Base-by-base conservation (phyloP, 2,888 invertebrate genomes). In the Platycheirus albimanus region DNA sequence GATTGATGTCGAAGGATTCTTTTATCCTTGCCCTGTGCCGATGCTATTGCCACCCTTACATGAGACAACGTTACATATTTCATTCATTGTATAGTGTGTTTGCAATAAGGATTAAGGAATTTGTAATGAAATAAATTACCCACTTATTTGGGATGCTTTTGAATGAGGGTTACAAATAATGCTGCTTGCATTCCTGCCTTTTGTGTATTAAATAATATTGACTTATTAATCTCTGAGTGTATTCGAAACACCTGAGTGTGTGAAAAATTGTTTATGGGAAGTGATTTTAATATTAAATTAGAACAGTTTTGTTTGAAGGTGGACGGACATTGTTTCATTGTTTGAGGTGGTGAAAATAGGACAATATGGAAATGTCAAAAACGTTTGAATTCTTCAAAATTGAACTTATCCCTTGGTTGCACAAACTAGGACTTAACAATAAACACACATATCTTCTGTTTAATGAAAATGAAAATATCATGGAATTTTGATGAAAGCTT, bases 71-170 rank as follows among this genome's bases (percentile, higher is more conserved):
- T n/a, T n/a, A n/a, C n/a, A n/a, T 43, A 24, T 58, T 43, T 61
- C 8, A 61, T 76, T 63, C 67, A 49, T 30, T 71, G n/a, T n/a
- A 47, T 51, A 66, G 63, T 70, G 63, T 79, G 85, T 77, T 85
- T 85, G 84, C 81, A 51, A 61, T 85, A 70, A 74, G 76, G 85
- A 85, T 85, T 85, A 85, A 63, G 79, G 71, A 85, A 85, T 85
- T 85, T 85, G 85, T 85, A 85, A 85, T 85, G 85, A 85, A 79
- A 85, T 85, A 78, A 85, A 84, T 84, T 85, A 84, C 80, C 79
- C 80, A 74, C 67, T 85, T 66, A 77, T 70, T 76, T 63, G 51
- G 52, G 64, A 24, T 52, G 56, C 30, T 61, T 43, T 30, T 24
- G 30, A n/a, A 63, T 45, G 52, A 74, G 72, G 72, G 77, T 67